Conservation (phyloP, 2,888 invertebrate species). For the Meloe dianella region DNA sequence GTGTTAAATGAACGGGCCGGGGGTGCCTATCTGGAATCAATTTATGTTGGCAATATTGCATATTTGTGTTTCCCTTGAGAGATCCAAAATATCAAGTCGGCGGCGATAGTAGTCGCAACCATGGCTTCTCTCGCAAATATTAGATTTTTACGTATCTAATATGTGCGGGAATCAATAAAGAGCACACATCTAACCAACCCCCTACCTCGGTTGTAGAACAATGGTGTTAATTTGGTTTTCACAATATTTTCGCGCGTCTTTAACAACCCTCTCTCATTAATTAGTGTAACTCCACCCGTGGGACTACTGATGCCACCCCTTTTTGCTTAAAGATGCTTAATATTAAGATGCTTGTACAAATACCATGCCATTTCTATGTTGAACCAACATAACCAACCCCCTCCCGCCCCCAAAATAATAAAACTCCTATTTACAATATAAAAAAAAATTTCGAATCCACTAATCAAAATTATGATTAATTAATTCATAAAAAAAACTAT, state of each 20-base stretch:
- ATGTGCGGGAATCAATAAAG: not conserved
- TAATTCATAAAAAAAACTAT: slow-evolving; percentile 34
- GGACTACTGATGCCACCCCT: slow-evolving; percentile 54
- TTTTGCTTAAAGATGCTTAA: slow-evolving; percentile 50
- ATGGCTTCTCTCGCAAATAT: slow-evolving; percentile 47
- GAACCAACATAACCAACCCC: not conserved
- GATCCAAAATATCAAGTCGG: slow-evolving; percentile 52
- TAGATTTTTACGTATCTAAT: slow-evolving; percentile 36
- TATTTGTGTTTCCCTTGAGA: slow-evolving; percentile 60
- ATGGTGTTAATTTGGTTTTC: slow-evolving; percentile 43
- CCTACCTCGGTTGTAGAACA: not conserved
- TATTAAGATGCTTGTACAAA: slow-evolving; percentile 47
- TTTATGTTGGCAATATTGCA: slow-evolving; percentile 61
- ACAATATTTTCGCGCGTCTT: slow-evolving; percentile 57
- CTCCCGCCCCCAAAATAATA: not conserved
- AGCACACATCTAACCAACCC: not conserved
- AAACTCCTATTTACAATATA: not conserved
- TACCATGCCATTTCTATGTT: slow-evolving; percentile 23
- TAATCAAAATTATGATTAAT: slow-evolving; percentile 31
- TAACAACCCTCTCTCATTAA: slow-evolving; percentile 60
- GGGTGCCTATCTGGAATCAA: slow-evolving; percentile 59
- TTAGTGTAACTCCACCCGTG: slow-evolving; percentile 60
- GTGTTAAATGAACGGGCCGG: slow-evolving; percentile 57
- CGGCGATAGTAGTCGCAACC: slow-evolving; percentile 41
- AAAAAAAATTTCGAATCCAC: not conserved